These are phyloP conservation scores for Enteromius trimaculatus DNA, from an alignment of 2,797 vertebrate species.

Conservation along the genomic window DNA sequence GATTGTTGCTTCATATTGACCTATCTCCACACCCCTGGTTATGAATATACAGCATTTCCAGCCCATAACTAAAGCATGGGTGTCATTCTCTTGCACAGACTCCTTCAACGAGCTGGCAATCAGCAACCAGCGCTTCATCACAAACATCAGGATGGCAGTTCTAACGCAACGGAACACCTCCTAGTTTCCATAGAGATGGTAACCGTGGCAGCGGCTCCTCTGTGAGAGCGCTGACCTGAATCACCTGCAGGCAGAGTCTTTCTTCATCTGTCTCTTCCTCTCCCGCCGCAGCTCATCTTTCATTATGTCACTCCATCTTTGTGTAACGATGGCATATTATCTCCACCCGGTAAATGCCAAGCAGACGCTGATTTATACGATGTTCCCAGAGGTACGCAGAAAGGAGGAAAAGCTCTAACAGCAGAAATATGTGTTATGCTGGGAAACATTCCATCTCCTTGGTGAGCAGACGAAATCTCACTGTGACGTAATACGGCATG, in stretches of 20 bases:
- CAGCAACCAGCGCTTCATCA: conserved; percentile 3
- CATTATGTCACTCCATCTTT: conserved; percentile 19
- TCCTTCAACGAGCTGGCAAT: background rate
- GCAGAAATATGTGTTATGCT: conserved; percentile 20
- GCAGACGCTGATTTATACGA: conserved; percentile 61
- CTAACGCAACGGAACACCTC: conserved; percentile 63
- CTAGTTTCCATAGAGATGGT: conserved; percentile 70
- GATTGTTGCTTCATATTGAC: background rate
- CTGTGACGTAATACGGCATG: background rate
- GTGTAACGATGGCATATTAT: conserved; percentile 8
- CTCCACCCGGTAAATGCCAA: conserved; percentile 51
- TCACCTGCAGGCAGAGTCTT: conserved; percentile 65
- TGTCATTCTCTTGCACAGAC: conserved; percentile 15
- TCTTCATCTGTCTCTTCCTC: conserved; percentile 48
- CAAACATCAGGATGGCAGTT: conserved; percentile 29
- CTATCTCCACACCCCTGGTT: background rate
- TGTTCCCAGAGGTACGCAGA: conserved; percentile 41
- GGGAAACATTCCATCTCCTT: conserved; percentile 4
- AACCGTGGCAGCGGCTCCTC: conserved; percentile 68
- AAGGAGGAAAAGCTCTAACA: background rate
- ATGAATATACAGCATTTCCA: background rate
- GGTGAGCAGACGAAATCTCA: conserved; percentile 19
- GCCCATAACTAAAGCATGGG: background rate
- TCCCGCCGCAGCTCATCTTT: conserved; percentile 53
- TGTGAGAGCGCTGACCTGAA: conserved; percentile 69